Evolutionary conservation across 2,888 invertebrate genomes (phyloP), one percentile per base, ranked within the genome.

Genomic region (Trissoscelio sp.): DNA sequence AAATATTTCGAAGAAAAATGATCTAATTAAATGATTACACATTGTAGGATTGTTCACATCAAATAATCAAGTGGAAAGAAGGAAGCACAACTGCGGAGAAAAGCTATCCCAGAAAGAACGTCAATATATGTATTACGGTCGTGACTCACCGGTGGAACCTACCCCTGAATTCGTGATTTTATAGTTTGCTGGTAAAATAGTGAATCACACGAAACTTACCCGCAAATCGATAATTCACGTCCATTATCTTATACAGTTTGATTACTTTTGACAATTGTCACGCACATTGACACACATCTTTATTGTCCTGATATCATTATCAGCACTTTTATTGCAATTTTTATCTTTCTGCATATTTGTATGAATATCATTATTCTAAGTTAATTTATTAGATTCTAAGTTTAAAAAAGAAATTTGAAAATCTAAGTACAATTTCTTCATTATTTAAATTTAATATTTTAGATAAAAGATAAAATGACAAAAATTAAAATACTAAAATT

Each of bases 121-220:
- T 78, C 78, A 78, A 78, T 78, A 70, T 11, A 57, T 7, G 6
- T 28, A 31, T 31, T 12, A 51, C 44, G 69, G 60, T 55, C 55
- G 55, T 78, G 78, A 79, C 64, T 79, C 78, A 79, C 34, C 72
- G 22, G 6, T 28, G 58, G 58, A 58, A 39, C 48, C 72, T 72
- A 72, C 57, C 72, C 66, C 78, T 73, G 72, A 69, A 72, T 67
- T 72, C 42, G 66, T 73, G 79, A 79, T 73, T 79, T 79, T 72
- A 72, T 79, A 79, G 79, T 79, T 79, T 44, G 44, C 51, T 20
- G 55, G 66, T 55, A 73, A 44, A 72, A 69, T 58, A 42, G 57
- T 69, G 79, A 79, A 79, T 79, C 73, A 79, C 69, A 69, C 79
- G 12, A 79, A 73, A 79, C 37, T 60, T 79, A 53, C 48, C 67